phyloP scores from a whole-genome alignment of 2,113 vertebrate species.

The Falco punctatus region DNA sequence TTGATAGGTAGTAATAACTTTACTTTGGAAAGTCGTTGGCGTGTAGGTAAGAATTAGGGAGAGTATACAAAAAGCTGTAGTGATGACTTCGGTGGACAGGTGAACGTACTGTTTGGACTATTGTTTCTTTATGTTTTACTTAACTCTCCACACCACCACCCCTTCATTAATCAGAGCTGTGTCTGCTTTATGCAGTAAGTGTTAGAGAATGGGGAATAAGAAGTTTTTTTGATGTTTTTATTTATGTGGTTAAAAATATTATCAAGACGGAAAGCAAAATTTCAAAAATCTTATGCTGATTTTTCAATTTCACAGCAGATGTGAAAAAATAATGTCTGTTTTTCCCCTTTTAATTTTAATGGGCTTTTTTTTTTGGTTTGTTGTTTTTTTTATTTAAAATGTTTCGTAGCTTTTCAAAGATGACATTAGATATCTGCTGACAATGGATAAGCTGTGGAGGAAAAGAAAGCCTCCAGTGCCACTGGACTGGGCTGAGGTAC shows the following conservation, averaged over 20 bases:
- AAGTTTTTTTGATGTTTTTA: not conserved
- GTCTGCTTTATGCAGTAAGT: not conserved
- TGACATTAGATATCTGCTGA: conserved; percentile 94
- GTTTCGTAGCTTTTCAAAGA: conserved; percentile 93
- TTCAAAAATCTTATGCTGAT: not conserved
- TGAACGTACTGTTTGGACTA: not conserved
- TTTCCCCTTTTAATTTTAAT: not conserved
- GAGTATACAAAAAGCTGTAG: not conserved
- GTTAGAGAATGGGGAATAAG: not conserved
- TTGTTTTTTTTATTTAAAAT: not conserved
- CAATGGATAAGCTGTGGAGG: conserved; percentile 98
- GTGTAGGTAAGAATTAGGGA: not conserved
- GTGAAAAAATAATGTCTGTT: not conserved
- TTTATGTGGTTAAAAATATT: not conserved
- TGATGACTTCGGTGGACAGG: not conserved
- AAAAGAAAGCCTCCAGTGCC: conserved; percentile 95
- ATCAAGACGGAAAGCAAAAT: not conserved
- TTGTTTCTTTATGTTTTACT: not conserved
- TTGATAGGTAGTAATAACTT: not conserved
- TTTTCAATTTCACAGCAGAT: not conserved
- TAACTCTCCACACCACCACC: too few species aligned
- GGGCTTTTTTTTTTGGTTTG: not conserved
- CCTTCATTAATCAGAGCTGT: not conserved
- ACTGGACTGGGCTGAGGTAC: conserved; percentile 90
- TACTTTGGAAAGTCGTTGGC: not conserved